phyloP scores from a whole-genome alignment of 2,797 vertebrate species.

The Channallabes apus region DNA sequence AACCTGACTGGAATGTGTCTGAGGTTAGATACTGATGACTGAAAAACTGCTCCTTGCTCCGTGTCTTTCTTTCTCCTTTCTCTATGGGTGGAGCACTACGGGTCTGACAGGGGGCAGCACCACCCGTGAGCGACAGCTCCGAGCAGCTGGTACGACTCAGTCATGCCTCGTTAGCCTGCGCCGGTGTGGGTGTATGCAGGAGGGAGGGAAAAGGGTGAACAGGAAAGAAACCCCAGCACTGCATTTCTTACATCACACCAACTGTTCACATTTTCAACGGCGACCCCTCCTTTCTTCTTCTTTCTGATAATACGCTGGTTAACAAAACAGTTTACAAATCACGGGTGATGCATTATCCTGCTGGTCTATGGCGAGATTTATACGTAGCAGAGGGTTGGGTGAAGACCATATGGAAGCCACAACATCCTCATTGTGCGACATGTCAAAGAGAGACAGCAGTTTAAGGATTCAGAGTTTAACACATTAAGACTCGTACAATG shows the following conservation, averaged over 20 bases:
- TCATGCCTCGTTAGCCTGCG: conserved; percentile 78
- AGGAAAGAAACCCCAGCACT: conserved; percentile 52
- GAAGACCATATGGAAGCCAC: conserved; percentile 57
- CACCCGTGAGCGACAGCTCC: conserved; percentile 79
- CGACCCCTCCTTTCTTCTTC: conserved; percentile 65
- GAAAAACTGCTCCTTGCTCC: neutral
- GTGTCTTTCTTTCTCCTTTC: no score
- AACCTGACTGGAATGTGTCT: neutral
- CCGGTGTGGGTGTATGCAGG: conserved; percentile 53
- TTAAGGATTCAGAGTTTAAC: conserved; percentile 47
- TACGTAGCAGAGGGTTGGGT: conserved; percentile 52
- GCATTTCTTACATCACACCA: conserved; percentile 83
- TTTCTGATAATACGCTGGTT: conserved; percentile 81
- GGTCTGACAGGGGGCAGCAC: conserved; percentile 81
- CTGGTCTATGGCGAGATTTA: conserved; percentile 56
- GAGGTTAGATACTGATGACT: neutral
- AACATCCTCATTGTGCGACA: conserved; percentile 49
- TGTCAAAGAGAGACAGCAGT: conserved; percentile 49
- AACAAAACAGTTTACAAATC: conserved; percentile 89
- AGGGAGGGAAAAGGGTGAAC: conserved; percentile 36
- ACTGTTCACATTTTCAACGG: conserved; percentile 86
- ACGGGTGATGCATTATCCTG: conserved; percentile 60
- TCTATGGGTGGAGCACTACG: conserved; percentile 69
- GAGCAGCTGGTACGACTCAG: conserved; percentile 92
- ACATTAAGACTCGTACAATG: conserved; percentile 48